Base-by-base conservation (phyloP, 2,797 vertebrate species). In the Esox lucius region DNA sequence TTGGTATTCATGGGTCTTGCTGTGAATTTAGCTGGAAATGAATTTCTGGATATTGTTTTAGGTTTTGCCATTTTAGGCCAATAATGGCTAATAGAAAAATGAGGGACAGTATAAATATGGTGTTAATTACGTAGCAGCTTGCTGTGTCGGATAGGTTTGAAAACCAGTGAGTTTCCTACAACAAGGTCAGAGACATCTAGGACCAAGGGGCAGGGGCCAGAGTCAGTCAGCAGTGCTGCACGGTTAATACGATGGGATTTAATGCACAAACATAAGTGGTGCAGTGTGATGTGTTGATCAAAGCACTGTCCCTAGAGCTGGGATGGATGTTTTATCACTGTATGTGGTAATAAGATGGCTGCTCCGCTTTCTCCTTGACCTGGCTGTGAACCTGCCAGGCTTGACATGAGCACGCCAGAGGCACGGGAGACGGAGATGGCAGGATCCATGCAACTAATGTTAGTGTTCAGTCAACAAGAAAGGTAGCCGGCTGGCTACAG, bases 281-380 rank as follows among this genome's bases (percentile, higher is more conserved):
- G 73, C 72, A 78, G 68, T n/a, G 12, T 31, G 75, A 78, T 42
- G 56, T 65, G 68, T 78, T 75, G 79, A 78, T 78, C 75, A 73
- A 72, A 70, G 33, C 79, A 12, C 42, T 46, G 68, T 77, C 51
- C 59, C 62, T 28, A 53, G 68, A 74, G 70, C 80, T 81, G 22
- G 82, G 74, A 80, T 78, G 79, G 75, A 75, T 85, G 85, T 83
- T 89, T 88, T 87, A 88, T 87, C 82, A 80, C 81, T 72, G 80
- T 73, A 67, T 62, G 79, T 84, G 85, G 78, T 84, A 86, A 90
- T 88, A 83, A 87, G 77, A 90, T 77, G 83, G 83, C 81, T 78
- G 82, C 81, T 75, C 70, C 79, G 76, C 71, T 81, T 64, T 87
- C 80, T 85, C 85, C 86, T 91, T 90, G 87, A 90, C 90, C 90